phyloP scores from a whole-genome alignment of 1,140 invertebrate genomes.

The Drosophila repletoides region DNA sequence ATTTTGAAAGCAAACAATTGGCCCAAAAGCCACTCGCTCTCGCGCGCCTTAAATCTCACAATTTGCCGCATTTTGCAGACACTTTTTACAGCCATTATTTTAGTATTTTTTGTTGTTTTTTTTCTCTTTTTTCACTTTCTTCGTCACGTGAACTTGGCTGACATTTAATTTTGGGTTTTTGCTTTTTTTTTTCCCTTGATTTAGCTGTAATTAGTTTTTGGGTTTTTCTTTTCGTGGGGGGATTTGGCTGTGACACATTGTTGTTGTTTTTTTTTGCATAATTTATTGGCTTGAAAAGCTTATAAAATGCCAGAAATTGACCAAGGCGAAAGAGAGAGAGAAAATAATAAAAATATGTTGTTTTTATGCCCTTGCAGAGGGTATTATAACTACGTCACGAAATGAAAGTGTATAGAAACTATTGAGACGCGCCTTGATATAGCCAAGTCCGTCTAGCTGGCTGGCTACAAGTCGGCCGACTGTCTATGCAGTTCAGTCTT shows the following conservation, averaged over 20 bases:
- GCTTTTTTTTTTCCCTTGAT: neutral
- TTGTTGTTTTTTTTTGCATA: neutral
- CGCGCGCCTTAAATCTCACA: slow-evolving; percentile 6
- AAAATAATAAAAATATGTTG: neutral
- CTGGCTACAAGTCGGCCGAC: too few relatives aligned
- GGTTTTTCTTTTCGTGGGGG: slow-evolving; percentile 3
- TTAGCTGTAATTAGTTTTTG: slow-evolving; percentile 2
- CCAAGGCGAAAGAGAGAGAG: neutral
- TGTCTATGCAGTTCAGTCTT: too few relatives aligned
- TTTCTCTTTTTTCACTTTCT: slow-evolving; percentile 13
- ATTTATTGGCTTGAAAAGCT: neutral
- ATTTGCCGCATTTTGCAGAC: neutral
- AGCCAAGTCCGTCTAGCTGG: too few relatives aligned
- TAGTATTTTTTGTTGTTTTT: neutral
- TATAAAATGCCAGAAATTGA: too few relatives aligned
- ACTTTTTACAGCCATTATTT: too few relatives aligned
- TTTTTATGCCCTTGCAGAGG: too few relatives aligned
- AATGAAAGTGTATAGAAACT: too few relatives aligned
- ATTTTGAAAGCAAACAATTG: slow-evolving; percentile 20
- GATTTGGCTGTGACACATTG: neutral
- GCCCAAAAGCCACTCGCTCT: neutral
- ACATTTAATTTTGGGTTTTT: slow-evolving; percentile 7
- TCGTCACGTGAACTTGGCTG: slow-evolving; percentile 16
- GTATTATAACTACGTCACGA: too few relatives aligned
- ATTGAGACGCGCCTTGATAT: too few relatives aligned